phyloP scores from a whole-genome alignment of 2,113 vertebrate genomes.

The Notarius lentiginosus region DNA sequence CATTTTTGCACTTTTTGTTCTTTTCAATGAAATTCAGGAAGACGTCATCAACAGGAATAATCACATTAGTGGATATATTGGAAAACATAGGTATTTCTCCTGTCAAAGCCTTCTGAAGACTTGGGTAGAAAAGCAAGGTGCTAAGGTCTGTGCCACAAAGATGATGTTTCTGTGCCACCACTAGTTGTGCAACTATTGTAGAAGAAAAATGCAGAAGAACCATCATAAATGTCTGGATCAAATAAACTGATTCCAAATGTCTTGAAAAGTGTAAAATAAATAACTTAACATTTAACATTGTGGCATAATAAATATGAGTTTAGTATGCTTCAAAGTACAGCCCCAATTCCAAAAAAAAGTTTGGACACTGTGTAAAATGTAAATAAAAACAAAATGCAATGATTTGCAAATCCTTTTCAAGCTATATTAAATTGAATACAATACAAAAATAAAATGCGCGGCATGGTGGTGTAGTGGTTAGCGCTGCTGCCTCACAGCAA shows the following conservation, averaged over 20 bases:
- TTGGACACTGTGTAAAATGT: too few relatives aligned
- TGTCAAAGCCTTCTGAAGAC: constrained; percentile 49
- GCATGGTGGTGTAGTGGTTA: too few relatives aligned
- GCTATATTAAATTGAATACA: too few relatives aligned
- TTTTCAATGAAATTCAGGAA: constrained; percentile 42
- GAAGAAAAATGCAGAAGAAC: constrained; percentile 6
- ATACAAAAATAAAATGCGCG: too few relatives aligned
- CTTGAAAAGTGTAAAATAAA: background rate
- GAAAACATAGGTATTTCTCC: constrained; percentile 34
- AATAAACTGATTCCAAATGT: background rate
- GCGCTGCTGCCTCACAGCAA: too few relatives aligned
- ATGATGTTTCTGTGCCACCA: constrained; percentile 47
- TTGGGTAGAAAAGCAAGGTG: constrained; percentile 51
- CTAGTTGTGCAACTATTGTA: constrained; percentile 51
- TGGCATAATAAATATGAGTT: background rate
- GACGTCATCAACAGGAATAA: constrained; percentile 32
- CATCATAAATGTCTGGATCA: background rate
- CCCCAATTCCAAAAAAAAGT: too few relatives aligned
- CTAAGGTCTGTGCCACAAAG: constrained; percentile 40
- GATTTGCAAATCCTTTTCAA: too few relatives aligned
- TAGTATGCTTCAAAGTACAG: background rate
- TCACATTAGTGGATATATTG: constrained; percentile 25
- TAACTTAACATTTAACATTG: background rate
- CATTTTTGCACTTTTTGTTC: constrained; percentile 31
- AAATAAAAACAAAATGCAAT: too few relatives aligned